Percentiles rank a stretch among this genome's conserved stretches.
Evolutionary conservation across 2,888 invertebrate genomes (phyloP).

Genomic region (Eurois occulta): DNA sequence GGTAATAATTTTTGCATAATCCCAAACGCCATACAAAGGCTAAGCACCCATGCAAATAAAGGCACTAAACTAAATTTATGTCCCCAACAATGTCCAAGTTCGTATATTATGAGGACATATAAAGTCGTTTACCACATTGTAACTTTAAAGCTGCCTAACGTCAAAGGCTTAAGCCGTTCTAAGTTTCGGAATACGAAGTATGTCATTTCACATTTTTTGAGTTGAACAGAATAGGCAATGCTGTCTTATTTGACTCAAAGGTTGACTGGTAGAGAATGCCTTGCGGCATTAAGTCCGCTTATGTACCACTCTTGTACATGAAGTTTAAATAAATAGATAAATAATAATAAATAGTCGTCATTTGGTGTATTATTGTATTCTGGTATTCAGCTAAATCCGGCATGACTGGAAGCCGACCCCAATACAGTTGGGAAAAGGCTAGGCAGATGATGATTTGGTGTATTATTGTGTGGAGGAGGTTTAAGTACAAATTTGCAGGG

Average conservation of each 20-base stretch:
- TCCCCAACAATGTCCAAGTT: slow-evolving; percentile 64
- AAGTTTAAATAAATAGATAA: no score
- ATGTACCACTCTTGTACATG: no score
- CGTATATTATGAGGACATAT: slow-evolving; percentile 62
- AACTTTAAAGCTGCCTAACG: slow-evolving; percentile 56
- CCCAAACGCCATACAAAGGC: slow-evolving; percentile 52
- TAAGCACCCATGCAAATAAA: slow-evolving; percentile 63
- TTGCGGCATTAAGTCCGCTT: no score
- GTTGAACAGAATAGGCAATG: slow-evolving; percentile 1
- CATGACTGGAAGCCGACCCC: no score
- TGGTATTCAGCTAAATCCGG: no score
- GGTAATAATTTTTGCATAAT: slow-evolving; percentile 64
- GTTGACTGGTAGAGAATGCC: no score
- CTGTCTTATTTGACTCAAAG: no score
- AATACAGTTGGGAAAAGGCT: no score
- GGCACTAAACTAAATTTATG: slow-evolving; percentile 66
- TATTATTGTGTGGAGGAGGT: neutral
- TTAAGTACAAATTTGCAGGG: neutral
- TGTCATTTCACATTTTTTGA: slow-evolving; percentile 35
- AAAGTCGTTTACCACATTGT: slow-evolving; percentile 63
- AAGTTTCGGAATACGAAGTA: slow-evolving; percentile 27
- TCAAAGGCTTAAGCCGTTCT: slow-evolving; percentile 42
- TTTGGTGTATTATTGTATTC: slow-evolving; percentile 7
- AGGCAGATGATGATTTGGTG: no score
- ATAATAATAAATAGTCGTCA: no score